Conservation (phyloP, 2,113 vertebrate genomes). For the Dinomys branickii region DNA sequence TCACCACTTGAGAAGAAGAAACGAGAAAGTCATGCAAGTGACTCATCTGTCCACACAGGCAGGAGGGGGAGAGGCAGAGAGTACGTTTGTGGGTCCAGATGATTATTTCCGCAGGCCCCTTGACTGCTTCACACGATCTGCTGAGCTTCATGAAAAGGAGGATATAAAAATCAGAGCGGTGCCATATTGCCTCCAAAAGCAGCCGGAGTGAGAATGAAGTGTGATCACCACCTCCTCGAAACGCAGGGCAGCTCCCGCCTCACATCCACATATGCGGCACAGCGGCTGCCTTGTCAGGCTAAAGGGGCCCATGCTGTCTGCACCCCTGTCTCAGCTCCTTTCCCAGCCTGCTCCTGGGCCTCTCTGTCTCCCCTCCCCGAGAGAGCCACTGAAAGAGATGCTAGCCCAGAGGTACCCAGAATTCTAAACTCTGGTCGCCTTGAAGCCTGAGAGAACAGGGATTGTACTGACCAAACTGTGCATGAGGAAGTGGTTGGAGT, state of each 20-base stretch:
- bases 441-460: not conserved
- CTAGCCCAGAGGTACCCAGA: accelerated
- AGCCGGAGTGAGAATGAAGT: conserved; percentile 60
- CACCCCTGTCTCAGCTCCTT: accelerated
- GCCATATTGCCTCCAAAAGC: conserved; percentile 49
- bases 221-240: not conserved
- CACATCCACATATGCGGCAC: not conserved
- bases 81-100: conserved; percentile 11
- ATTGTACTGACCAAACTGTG: not conserved
- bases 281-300: too few relatives aligned
- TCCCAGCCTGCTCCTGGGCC: not conserved
- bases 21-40: conserved; percentile 72
- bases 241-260: not conserved
- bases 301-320: accelerated
- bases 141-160: not conserved
- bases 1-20: conserved; percentile 80
- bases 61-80: not conserved
- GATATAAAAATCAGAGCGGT: not conserved
- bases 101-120: conserved; percentile 73
- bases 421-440: not conserved
- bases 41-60: conserved; percentile 68
- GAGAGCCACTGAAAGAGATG: too few relatives aligned
- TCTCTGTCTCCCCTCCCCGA: not conserved
- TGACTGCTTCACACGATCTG: conserved; percentile 57
- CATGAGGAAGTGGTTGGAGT: not conserved